Percentiles rank a stretch among this genome's conserved stretches.
These are phyloP conservation scores for Premnoplex brunnescens DNA, from an alignment of 2,797 vertebrate species.

Conservation along the genomic window DNA sequence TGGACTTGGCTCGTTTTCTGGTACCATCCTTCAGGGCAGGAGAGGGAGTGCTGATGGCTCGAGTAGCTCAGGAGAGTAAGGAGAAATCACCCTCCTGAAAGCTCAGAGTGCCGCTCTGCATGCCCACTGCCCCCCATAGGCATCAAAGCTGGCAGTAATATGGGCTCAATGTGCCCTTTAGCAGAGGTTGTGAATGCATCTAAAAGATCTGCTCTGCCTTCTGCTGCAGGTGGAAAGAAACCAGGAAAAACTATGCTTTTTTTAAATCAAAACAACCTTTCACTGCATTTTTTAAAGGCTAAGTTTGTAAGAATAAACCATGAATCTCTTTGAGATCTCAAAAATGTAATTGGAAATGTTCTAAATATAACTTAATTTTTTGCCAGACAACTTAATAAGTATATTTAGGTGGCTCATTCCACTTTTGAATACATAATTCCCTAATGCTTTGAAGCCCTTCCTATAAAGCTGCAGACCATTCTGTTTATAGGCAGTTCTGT, in stretches of 20 bases:
- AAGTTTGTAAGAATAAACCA: background rate
- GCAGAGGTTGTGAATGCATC: background rate
- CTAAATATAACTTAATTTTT: background rate
- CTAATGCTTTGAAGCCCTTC: background rate
- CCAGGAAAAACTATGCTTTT: background rate
- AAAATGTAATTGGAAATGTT: background rate
- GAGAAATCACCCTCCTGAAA: background rate
- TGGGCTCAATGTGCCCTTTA: accelerated
- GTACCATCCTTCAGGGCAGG: background rate
- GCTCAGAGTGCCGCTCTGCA: background rate
- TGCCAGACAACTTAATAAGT: background rate
- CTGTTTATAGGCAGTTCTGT: background rate
- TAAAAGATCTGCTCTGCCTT: background rate
- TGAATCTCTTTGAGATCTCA: background rate
- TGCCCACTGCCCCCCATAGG: background rate
- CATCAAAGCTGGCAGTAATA: background rate
- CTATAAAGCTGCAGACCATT: background rate
- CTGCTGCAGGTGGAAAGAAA: background rate
- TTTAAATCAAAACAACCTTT: background rate
- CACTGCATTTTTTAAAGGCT: background rate
- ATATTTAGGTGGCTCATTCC: background rate
- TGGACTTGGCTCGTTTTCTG: background rate
- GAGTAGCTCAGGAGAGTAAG: background rate
- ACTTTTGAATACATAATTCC: background rate
- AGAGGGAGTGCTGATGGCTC: background rate